Evolutionary conservation across 53 echinoderm and acorn worm species (phyloP).

Genomic region (Stichopus horrens): DNA sequence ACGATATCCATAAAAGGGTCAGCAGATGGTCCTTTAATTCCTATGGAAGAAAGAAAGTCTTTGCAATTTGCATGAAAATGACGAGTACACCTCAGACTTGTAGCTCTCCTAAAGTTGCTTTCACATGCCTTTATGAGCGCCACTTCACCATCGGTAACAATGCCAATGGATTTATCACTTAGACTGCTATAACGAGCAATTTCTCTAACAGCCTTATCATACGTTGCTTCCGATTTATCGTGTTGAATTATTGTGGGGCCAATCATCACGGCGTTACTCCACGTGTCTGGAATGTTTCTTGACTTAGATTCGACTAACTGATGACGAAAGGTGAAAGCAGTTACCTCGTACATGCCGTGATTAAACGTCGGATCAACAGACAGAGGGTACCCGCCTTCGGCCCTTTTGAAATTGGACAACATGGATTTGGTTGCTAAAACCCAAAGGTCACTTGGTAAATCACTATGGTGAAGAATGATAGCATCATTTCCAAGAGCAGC

Average conservation of each 20-base stretch:
- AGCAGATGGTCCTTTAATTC: slow-evolving; percentile 17
- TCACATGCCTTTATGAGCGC: slow-evolving; percentile 10
- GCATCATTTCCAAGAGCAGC: background rate
- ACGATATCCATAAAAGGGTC: slow-evolving; percentile 6
- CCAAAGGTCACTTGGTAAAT: slow-evolving; percentile 16
- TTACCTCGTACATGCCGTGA: slow-evolving; percentile 15
- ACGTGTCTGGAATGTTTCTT: slow-evolving; percentile 10
- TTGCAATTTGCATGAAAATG: slow-evolving; percentile 16
- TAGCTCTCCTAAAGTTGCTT: background rate
- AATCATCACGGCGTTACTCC: slow-evolving; percentile 7
- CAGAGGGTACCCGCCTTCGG: background rate
- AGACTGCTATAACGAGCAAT: slow-evolving; percentile 12
- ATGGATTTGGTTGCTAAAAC: slow-evolving; percentile 22
- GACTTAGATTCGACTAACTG: slow-evolving; percentile 7
- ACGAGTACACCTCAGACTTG: slow-evolving; percentile 12
- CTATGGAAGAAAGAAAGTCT: slow-evolving; percentile 17
- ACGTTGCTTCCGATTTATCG: slow-evolving; percentile 11
- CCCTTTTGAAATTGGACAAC: slow-evolving; percentile 1
- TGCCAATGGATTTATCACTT: background rate
- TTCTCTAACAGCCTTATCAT: slow-evolving; percentile 5
- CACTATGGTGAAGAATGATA: slow-evolving; percentile 3
- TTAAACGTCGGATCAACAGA: slow-evolving; percentile 20
- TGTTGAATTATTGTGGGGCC: slow-evolving; percentile 27
- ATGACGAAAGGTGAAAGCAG: slow-evolving; percentile 12
- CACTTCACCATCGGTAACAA: slow-evolving; percentile 21